A percentile compares a stretch with the other conserved stretches of the same genome.
phyloP scores from a whole-genome alignment of 2,113 vertebrate species.

The Leucoraja erinaceus region DNA sequence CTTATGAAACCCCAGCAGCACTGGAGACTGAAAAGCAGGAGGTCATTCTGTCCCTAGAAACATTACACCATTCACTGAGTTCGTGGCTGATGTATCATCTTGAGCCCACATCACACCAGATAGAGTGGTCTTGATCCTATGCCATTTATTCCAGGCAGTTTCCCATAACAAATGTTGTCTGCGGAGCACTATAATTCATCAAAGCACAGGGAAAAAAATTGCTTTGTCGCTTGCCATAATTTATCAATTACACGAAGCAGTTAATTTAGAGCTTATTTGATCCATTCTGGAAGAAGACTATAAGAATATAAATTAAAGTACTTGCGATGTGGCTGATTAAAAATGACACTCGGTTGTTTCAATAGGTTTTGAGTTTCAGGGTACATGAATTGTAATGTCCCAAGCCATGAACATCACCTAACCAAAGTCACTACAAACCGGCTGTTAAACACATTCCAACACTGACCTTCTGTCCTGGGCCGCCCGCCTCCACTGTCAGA shows the following conservation, averaged over 20 bases:
- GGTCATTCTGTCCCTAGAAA: not conserved
- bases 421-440: no score
- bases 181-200: not conserved
- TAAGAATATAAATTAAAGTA: not conserved
- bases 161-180: not conserved
- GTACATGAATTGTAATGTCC: not conserved
- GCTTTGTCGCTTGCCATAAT: not conserved
- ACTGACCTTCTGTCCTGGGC: no score
- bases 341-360: no score
- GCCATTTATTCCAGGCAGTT: not conserved
- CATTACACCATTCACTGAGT: not conserved
- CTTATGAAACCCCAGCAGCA: not conserved
- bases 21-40: not conserved
- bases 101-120: not conserved
- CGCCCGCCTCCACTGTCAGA: no score
- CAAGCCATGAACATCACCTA: not conserved
- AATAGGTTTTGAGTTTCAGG: not conserved
- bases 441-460: no score
- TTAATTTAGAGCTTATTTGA: not conserved
- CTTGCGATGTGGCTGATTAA: no score
- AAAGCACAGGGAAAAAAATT: no score
- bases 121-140: not conserved
- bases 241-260: not conserved
- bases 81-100: not conserved
- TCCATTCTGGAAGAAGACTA: not conserved